Evolutionary conservation across 2,888 invertebrate genomes (phyloP).

Genomic region (Macropis europaea): DNA sequence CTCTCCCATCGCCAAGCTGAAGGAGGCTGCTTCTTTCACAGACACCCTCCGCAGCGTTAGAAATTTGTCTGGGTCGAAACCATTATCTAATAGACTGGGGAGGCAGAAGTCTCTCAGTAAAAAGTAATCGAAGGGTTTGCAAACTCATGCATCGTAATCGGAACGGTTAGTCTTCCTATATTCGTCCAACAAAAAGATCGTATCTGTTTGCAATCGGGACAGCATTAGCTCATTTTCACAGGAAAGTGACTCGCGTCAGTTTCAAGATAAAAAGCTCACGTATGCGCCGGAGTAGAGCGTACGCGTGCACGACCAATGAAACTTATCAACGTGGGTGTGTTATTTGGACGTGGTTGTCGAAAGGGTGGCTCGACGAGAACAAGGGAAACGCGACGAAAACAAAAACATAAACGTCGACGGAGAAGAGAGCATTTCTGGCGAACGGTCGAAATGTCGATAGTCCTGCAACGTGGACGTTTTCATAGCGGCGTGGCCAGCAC

Average conservation of each 20-base stretch:
- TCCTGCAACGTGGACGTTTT: conserved; percentile 23
- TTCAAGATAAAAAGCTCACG: too few species aligned
- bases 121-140: conserved; percentile 52
- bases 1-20: too few species aligned
- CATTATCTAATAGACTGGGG: conserved; percentile 42
- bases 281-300: too few species aligned
- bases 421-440: conserved; percentile 6
- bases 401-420: conserved; percentile 1
- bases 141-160: conserved; percentile 65
- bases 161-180: conserved; percentile 64
- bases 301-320: too few species aligned
- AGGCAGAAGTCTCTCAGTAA: conserved; percentile 24
- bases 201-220: too few species aligned
- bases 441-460: conserved; percentile 54
- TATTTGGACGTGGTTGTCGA: too few species aligned
- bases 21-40: too few species aligned
- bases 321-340: too few species aligned
- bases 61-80: background rate
- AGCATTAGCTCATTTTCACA: too few species aligned
- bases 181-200: conserved; percentile 61
- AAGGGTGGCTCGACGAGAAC: background rate
- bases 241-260: too few species aligned
- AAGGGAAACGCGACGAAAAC: background rate
- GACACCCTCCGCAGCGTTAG: too few species aligned
- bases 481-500: background rate